A percentile compares a stretch with the other conserved stretches of the same genome.
Conservation (phyloP, 37 sponge, comb jelly and placozoan genomes). For the Trichoplax adhaerens region DNA sequence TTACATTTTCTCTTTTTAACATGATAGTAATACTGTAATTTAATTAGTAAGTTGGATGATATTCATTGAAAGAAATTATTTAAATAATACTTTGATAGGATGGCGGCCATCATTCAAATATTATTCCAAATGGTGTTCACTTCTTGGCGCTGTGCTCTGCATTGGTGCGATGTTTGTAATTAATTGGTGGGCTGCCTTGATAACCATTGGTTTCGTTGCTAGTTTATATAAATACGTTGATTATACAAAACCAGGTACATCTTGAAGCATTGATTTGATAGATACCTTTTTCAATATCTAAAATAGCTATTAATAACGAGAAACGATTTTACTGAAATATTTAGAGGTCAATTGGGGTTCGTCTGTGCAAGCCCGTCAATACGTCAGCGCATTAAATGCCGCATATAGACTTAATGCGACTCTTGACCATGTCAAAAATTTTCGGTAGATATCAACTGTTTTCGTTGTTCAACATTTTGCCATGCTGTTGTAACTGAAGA, state of each 20-base stretch:
- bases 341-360: constrained; percentile 96
- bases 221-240: constrained; percentile 48
- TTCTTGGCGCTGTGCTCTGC: constrained; percentile 65
- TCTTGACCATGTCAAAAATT: constrained; percentile 89
- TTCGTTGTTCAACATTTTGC: background rate
- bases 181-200: constrained; percentile 85
- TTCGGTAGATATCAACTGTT: constrained; percentile 22
- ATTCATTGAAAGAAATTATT: too few species aligned
- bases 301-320: too few species aligned
- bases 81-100: constrained; percentile 16
- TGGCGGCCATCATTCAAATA: constrained; percentile 94
- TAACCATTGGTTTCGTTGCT: constrained; percentile 55
- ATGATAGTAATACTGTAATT: too few species aligned
- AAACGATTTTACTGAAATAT: background rate
- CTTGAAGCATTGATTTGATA: too few species aligned
- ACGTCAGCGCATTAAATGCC: constrained; percentile 50
- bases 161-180: constrained; percentile 87
- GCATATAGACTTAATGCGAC: constrained; percentile 50
- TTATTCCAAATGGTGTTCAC: constrained; percentile 79
- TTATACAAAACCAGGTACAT: constrained; percentile 76
- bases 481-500: background rate
- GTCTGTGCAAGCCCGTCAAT: constrained; percentile 66
- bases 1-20: too few species aligned
- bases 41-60: too few species aligned
- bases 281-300: too few species aligned